phyloP scores from a whole-genome alignment of 1,140 invertebrate species.

The Brachionus plicatilis region DNA sequence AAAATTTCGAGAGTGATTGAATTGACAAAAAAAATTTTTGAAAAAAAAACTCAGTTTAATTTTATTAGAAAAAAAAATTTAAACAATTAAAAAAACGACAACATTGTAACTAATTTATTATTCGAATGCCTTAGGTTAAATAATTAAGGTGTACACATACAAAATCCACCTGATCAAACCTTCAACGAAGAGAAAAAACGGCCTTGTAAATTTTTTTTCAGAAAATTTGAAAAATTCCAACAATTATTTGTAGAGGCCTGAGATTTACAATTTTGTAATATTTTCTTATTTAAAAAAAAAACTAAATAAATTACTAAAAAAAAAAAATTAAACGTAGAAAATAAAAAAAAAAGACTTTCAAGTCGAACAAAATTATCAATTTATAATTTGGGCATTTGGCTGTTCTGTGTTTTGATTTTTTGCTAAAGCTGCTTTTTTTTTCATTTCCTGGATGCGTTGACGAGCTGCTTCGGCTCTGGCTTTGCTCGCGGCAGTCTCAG shows the following conservation, averaged over 20 bases:
- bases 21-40: background rate
- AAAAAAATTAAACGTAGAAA: constrained; percentile 32
- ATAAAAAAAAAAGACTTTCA: background rate
- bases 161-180: background rate
- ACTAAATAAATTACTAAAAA: constrained; percentile 31
- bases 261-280: constrained; percentile 17
- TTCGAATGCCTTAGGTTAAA: background rate
- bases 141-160: background rate
- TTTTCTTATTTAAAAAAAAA: background rate
- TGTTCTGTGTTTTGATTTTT: background rate
- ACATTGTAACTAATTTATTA: background rate
- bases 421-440: constrained; percentile 9
- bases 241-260: constrained; percentile 3
- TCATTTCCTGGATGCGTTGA: background rate
- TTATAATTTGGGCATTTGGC: background rate
- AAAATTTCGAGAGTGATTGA: background rate
- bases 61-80: background rate
- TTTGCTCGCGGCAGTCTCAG: background rate
- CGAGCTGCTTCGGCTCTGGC: constrained; percentile 19
- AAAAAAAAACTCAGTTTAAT: background rate
- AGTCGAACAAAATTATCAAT: constrained; percentile 5
- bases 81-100: background rate
- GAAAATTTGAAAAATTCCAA: background rate
- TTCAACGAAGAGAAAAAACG: background rate
- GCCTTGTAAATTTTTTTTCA: background rate